phyloP scores from a whole-genome alignment of 2,113 vertebrate species.

The Sebastes schlegelii region DNA sequence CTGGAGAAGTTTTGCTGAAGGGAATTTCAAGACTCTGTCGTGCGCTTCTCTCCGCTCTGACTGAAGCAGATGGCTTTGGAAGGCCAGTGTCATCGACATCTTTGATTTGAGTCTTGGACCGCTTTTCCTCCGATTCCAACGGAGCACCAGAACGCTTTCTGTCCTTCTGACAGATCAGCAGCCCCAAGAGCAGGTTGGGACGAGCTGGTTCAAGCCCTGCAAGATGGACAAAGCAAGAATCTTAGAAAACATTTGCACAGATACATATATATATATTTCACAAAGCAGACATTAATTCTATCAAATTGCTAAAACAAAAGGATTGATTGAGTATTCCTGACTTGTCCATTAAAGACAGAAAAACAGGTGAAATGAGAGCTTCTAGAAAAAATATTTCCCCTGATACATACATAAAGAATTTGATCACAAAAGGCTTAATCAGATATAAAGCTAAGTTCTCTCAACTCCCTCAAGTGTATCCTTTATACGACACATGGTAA shows the following conservation, averaged over 20 bases:
- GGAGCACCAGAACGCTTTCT: conserved; percentile 85
- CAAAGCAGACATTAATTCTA: not conserved
- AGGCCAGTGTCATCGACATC: conserved; percentile 81
- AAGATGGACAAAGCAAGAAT: conserved; percentile 57
- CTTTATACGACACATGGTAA: not conserved
- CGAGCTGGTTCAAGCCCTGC: conserved; percentile 95
- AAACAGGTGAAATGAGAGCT: conserved; percentile 30
- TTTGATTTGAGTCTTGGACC: conserved; percentile 82
- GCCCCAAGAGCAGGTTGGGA: conserved; percentile 95
- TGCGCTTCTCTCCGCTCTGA: conserved; percentile 77
- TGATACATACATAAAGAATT: not conserved
- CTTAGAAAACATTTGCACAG: conserved; percentile 3
- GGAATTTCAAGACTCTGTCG: conserved; percentile 81
- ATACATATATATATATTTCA: not conserved
- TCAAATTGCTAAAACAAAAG: not conserved
- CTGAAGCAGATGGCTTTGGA: conserved; percentile 73
- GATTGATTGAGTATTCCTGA: not conserved
- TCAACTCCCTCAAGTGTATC: not conserved
- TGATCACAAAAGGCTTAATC: not conserved
- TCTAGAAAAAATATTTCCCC: not conserved
- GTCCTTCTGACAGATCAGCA: conserved; percentile 96
- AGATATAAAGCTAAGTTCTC: not conserved
- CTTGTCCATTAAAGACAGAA: not conserved
- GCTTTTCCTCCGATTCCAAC: conserved; percentile 88
- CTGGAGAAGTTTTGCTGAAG: conserved; percentile 88